These are phyloP conservation scores for Anser brachyrhynchus DNA, from an alignment of 2,113 vertebrate species.

Conservation along the genomic window DNA sequence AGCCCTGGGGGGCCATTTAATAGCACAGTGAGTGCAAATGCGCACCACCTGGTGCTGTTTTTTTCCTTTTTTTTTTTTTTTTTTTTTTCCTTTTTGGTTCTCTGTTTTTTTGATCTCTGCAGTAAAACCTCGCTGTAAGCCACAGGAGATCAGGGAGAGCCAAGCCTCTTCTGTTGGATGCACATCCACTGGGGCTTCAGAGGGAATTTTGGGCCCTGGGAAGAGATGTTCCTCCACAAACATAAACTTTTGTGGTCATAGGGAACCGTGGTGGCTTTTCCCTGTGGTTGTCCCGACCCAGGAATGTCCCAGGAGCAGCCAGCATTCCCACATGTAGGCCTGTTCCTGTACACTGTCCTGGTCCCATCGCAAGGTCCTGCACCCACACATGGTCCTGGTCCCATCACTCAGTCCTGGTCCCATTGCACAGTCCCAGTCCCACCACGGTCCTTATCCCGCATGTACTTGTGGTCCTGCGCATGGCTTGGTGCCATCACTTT, in stretches of 20 bases:
- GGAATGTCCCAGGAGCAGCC: no score
- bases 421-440: background rate
- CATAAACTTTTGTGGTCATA: no score
- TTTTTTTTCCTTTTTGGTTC: background rate
- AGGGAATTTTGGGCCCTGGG: no score
- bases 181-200: no score
- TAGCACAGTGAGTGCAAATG: background rate
- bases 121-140: background rate
- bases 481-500: background rate
- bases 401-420: background rate
- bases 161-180: no score
- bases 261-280: no score
- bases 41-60: background rate
- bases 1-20: background rate
- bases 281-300: no score
- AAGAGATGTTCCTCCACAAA: no score
- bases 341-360: background rate
- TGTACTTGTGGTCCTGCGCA: background rate
- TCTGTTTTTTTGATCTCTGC: background rate
- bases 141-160: no score
- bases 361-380: background rate
- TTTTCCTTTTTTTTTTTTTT: no score
- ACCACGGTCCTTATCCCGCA: background rate
- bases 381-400: background rate
- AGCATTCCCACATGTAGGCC: background rate